These are phyloP conservation scores for Hippoglossus hippoglossus DNA, from an alignment of 2,797 vertebrate species.

Conservation along the genomic window DNA sequence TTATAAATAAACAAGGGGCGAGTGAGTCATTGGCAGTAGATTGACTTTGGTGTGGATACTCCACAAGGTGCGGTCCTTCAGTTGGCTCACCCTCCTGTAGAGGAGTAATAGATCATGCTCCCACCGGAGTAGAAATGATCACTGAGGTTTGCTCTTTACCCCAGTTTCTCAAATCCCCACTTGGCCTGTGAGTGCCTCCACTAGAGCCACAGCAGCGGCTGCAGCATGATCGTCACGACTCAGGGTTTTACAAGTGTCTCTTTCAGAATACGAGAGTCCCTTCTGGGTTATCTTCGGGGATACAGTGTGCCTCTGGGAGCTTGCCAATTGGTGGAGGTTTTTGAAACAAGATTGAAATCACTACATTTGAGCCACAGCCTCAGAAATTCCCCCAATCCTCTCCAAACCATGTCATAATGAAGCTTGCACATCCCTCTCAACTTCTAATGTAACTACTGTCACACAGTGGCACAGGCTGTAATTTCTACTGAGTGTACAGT, in stretches of 20 bases:
- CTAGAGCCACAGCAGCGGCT: conserved; percentile 56
- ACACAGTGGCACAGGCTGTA: conserved; percentile 10
- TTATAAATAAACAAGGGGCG: conserved; percentile 55
- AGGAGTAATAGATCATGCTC: conserved; percentile 57
- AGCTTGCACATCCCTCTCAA: conserved; percentile 34
- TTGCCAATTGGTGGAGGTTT: conserved; percentile 55
- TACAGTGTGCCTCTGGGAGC: conserved; percentile 60
- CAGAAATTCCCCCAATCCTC: conserved; percentile 46
- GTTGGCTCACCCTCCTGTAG: conserved; percentile 58
- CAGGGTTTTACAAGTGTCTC: conserved; percentile 76
- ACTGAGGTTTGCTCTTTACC: conserved; percentile 69
- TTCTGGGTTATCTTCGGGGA: conserved; percentile 71
- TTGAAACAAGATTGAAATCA: conserved; percentile 64
- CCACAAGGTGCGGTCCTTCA: conserved; percentile 41
- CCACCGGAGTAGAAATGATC: conserved; percentile 63
- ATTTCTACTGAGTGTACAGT: conserved; percentile 26
- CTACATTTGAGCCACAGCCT: conserved; percentile 51
- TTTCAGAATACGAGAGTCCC: conserved; percentile 72
- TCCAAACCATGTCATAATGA: conserved; percentile 58
- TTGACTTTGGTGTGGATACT: conserved; percentile 50
- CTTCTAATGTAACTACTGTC: conserved; percentile 44
- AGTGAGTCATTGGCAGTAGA: conserved; percentile 43
- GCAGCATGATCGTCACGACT: conserved; percentile 70
- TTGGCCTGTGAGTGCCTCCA: conserved; percentile 71
- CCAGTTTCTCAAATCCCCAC: conserved; percentile 75